A percentile compares a stretch with the other conserved stretches of the same genome.
These are phyloP conservation scores for Chloroceryle inda DNA, from an alignment of 2,797 vertebrate genomes.

Conservation along the genomic window DNA sequence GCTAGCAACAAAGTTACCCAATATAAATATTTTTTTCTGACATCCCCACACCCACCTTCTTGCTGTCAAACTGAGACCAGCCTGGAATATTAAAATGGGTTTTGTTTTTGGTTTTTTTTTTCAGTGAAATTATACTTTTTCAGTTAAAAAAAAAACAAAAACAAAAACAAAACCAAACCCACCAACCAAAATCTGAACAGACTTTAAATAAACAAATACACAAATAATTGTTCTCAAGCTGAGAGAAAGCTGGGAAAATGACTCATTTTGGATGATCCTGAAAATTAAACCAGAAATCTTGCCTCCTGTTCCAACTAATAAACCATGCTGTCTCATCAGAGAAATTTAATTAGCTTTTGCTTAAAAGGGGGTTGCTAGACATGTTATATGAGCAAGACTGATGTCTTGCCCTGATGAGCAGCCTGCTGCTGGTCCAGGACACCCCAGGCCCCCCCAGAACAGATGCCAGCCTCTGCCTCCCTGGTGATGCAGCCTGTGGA, in stretches of 20 bases:
- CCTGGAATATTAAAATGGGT: not conserved
- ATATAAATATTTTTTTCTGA: not conserved
- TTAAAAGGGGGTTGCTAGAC: not conserved
- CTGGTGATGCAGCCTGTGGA: not conserved
- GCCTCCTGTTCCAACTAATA: not conserved
- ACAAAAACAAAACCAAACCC: not conserved
- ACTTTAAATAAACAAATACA: not conserved
- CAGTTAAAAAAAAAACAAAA: not conserved
- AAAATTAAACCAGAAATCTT: not conserved
- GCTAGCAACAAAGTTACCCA: not conserved
- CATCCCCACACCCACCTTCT: not conserved
- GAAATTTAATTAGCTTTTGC: not conserved
- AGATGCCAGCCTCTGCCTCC: not conserved
- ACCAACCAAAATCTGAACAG: not conserved
- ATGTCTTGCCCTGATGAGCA: not conserved
- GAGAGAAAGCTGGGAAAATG: slow-evolving; percentile 2
- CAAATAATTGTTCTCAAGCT: not conserved
- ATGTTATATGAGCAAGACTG: not conserved
- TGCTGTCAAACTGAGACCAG: not conserved
- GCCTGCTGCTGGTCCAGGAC: not conserved
- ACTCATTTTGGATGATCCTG: not conserved
- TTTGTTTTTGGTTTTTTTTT: not conserved
- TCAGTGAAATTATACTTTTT: not conserved
- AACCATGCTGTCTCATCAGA: not conserved
- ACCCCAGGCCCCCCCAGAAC: rapidly evolving